Conservation (phyloP, 2,797 vertebrate species). For the Sylvia borin region DNA sequence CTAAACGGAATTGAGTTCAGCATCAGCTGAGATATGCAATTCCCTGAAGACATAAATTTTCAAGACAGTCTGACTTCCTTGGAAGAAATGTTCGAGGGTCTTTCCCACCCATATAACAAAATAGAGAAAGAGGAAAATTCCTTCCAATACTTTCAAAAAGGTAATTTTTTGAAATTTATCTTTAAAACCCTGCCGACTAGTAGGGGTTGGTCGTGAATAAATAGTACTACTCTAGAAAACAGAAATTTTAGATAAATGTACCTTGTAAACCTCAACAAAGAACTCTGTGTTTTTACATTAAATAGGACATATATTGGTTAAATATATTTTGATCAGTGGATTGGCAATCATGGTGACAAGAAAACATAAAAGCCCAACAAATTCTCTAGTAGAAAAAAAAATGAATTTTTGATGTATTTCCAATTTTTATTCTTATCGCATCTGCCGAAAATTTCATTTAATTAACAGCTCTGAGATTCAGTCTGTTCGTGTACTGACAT, state of each 20-base stretch:
- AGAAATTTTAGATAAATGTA: neutral
- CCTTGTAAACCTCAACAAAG: neutral
- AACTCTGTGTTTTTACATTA: neutral
- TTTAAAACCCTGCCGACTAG: too few relatives aligned
- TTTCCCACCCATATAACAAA: neutral
- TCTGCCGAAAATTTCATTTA: constrained; percentile 22
- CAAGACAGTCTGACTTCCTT: constrained; percentile 5
- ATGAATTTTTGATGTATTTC: constrained; percentile 13
- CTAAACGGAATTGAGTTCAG: neutral
- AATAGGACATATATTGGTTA: neutral
- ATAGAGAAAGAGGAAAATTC: neutral
- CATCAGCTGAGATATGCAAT: constrained; percentile 18
- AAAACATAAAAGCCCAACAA: neutral
- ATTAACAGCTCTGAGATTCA: constrained; percentile 41
- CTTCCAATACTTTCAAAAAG: neutral
- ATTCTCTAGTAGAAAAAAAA: constrained; percentile 14
- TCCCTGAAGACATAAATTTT: constrained; percentile 16
- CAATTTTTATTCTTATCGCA: constrained; percentile 4
- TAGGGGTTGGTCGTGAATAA: neutral
- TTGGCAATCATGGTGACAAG: constrained; percentile 20
- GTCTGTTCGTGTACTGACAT: constrained; percentile 16
- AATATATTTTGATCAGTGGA: neutral
- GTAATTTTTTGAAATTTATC: neutral
- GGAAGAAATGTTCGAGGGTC: neutral
- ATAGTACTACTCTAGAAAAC: neutral